phyloP scores from a whole-genome alignment of 2,888 invertebrate genomes.

The Tridacna gigas region DNA sequence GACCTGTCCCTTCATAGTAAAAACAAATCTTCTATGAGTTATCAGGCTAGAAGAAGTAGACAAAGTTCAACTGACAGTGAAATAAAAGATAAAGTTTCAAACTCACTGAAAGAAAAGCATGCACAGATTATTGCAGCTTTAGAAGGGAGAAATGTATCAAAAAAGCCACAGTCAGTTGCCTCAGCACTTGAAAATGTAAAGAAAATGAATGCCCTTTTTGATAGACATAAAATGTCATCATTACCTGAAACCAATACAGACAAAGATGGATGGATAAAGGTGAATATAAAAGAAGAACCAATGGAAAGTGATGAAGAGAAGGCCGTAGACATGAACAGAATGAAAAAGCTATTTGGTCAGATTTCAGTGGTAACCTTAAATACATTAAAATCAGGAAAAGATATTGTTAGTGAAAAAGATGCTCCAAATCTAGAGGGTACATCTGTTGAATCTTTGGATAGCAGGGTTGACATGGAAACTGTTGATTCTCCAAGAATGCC shows the following conservation, averaged over 20 bases:
- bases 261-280: neutral
- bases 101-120: conserved; percentile 46
- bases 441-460: neutral
- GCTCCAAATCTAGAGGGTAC: neutral
- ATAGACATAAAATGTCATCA: neutral
- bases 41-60: neutral
- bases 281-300: conserved; percentile 16
- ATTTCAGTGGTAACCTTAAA: neutral
- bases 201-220: neutral
- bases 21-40: conserved; percentile 22
- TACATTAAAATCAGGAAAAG: neutral
- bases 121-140: conserved; percentile 52
- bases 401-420: neutral
- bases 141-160: conserved; percentile 35
- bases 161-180: neutral
- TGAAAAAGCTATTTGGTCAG: neutral
- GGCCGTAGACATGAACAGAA: neutral
- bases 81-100: neutral
- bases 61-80: conserved; percentile 6
- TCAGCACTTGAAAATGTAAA: neutral
- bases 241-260: neutral
- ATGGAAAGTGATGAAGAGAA: neutral
- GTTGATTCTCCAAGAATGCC: conserved; percentile 23
- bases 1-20: conserved; percentile 47
- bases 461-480: neutral